These are phyloP conservation scores for Cyanoliseus patagonus DNA, from an alignment of 2,113 vertebrate genomes.

Conservation along the genomic window DNA sequence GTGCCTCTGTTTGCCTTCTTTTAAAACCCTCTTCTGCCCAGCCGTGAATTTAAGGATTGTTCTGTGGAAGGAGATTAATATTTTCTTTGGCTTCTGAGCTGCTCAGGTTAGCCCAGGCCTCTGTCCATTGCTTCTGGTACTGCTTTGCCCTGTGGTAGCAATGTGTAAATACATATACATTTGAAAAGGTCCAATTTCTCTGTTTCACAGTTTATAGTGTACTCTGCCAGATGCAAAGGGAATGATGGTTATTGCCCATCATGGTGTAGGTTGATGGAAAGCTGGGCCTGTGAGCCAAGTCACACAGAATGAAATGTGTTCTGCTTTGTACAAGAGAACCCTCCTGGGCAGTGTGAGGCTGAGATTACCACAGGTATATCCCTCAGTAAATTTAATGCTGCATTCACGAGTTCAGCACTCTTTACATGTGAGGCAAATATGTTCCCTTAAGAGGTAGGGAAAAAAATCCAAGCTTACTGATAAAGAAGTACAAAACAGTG, in stretches of 20 bases:
- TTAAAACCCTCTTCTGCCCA: neutral
- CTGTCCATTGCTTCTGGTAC: neutral
- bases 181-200: neutral
- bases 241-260: neutral
- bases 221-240: neutral
- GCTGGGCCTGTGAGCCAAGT: neutral
- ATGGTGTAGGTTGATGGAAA: neutral
- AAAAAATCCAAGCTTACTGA: neutral
- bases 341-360: neutral
- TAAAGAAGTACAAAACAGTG: neutral
- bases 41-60: neutral
- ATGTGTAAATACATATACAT: neutral
- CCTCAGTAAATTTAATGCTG: neutral
- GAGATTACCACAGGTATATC: neutral
- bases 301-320: accelerated
- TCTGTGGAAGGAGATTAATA: neutral
- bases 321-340: neutral
- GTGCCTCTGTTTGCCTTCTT: neutral
- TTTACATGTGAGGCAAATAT: neutral
- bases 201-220: neutral
- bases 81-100: neutral
- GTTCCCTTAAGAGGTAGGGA: neutral
- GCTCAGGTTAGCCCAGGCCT: neutral
- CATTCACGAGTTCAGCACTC: neutral
- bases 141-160: neutral